phyloP scores from a whole-genome alignment of 2,888 invertebrate species.

The Globia sparganii region DNA sequence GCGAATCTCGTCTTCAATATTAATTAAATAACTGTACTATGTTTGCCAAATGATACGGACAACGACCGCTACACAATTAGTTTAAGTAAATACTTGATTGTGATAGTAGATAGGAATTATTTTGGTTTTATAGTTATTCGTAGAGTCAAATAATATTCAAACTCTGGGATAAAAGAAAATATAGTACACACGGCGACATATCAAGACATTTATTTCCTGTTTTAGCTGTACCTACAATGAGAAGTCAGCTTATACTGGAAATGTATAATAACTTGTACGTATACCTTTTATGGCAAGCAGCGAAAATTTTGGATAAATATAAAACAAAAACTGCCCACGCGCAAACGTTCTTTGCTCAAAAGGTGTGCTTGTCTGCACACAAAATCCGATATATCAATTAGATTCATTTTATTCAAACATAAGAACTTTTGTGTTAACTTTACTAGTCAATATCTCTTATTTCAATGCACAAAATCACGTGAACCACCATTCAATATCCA shows the following conservation, averaged over 20 bases:
- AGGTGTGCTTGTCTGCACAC: neutral
- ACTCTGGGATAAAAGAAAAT: neutral
- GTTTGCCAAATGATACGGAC: slow-evolving; percentile 18
- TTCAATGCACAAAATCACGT: slow-evolving; percentile 63
- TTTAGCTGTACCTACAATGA: neutral
- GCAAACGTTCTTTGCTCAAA: neutral
- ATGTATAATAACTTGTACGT: too few species aligned
- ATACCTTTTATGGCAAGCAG: neutral
- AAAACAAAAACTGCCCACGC: neutral
- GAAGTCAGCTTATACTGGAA: neutral
- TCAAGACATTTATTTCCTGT: neutral
- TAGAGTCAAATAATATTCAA: neutral
- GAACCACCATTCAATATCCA: slow-evolving; percentile 55
- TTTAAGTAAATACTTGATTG: neutral
- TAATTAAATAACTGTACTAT: slow-evolving; percentile 31
- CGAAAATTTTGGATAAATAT: neutral
- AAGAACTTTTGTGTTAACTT: slow-evolving; percentile 56
- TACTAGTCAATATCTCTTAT: slow-evolving; percentile 56
- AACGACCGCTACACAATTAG: neutral
- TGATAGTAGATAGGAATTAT: neutral
- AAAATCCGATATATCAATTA: slow-evolving; percentile 42
- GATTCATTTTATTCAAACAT: slow-evolving; percentile 56
- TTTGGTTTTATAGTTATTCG: neutral
- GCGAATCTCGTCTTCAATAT: slow-evolving; percentile 5
- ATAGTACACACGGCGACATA: neutral